Evolutionary conservation across 1,140 invertebrate genomes (phyloP), one percentile per base, ranked within the genome.

Genomic region (Pseudomyrmex gracilis): DNA sequence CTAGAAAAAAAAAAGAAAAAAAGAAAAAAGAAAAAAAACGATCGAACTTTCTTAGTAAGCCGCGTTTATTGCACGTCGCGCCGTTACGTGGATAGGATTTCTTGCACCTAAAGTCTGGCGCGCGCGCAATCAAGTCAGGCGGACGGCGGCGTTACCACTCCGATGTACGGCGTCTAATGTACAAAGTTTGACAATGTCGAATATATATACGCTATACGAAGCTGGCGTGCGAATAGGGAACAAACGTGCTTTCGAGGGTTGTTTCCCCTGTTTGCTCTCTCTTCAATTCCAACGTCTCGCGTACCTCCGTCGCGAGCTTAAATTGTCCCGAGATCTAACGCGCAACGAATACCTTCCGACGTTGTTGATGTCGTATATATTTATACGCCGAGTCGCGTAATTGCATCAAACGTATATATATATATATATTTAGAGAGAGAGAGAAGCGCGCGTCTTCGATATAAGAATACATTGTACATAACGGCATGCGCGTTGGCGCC

Each of bases 141-240:
- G 58, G n/a, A 64, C 49, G 10, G 63, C 66, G 49, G 63, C 66
- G 49, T 83, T 67, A 77, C 43, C 43, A 66, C 49, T 63, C 76
- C 55, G 55, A 34, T 58, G 63, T 58, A 63, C 70, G 24, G 51
- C 49, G 57, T 66, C 57, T 49, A 74, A 64, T 57, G 71, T 34
- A 34, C 34, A 45, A 87, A 82, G 45, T 63, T 83, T 85, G 74
- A 80, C 74, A 78, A 84, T 60, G 53, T 68, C 73, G 74, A 49
- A 61, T 76, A 63, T 64, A 22, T 12, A 20, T 51, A 13, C 49
- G 49, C 3, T 51, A 51, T 34, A 45, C 20, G 61, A 47, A 57
- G 34, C 51, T 10, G 15, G 20, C 9, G 43, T 53, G 13, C 49
- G 60, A 51, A 47, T 17, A 12, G 51, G 22, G 7, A 47, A 51